Evolutionary conservation across 2,888 invertebrate genomes (phyloP), one percentile per base, ranked within the genome.

Genomic region (Antheraea yamamai): DNA sequence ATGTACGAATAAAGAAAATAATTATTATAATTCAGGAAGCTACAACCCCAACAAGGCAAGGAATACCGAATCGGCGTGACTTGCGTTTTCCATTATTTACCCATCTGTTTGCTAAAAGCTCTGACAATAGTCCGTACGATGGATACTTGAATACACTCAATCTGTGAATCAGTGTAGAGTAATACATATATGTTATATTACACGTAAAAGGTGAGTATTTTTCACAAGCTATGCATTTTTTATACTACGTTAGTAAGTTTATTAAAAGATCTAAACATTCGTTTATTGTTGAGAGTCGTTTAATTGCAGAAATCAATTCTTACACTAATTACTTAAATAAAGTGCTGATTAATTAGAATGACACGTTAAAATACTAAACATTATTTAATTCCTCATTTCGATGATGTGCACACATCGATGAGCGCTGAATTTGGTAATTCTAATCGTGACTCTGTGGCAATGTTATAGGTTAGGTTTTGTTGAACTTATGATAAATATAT

Each of bases 31-130:
- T 84, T 76, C 78, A 80, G 78, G 74, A 76, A 77, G 79, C 75
- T 80, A 81, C 82, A 81, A 79, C 76, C 79, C 80, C 75, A 30
- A 66, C 76, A 78, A 79, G 78, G 79, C 76, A 72, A 79, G 79
- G 81, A 82, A 83, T 78, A 80, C 77, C 76, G 75, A 81, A 78
- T 78, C 81, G 76, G 74, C 78, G 76, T 88, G 86, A 87, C 83
- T 85, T 79, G 85, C 81, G 77, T 75, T 82, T 85, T 82, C 83
- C 81, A 83, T 87, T 87, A 82, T 82, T 74, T 77, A 76, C 77
- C 80, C 82, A 81, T 83, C 83, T 87, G 84, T 83, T 86, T 82
- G 82, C 82, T 87, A 84, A 87, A 88, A 87, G 82, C 83, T 79
- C 81, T 84, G 77, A 87, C 82, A 87, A 86, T 81, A 81, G 79